These are phyloP conservation scores for Cordylochernes scorpioides DNA, from an alignment of 2,888 invertebrate species.

Conservation along the genomic window DNA sequence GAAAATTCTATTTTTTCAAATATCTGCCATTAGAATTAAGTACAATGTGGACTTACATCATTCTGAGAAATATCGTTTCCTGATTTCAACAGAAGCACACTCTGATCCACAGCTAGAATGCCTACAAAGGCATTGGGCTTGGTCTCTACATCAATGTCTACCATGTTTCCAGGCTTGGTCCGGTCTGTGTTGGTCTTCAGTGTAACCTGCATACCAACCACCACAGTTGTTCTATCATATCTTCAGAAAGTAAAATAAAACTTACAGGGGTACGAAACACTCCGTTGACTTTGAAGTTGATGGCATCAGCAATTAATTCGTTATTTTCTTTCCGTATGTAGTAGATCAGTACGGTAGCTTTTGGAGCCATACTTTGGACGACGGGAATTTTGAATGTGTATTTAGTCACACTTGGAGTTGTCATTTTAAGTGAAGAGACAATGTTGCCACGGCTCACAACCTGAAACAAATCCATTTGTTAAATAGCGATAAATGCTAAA, in stretches of 20 bases:
- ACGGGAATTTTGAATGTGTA: slow-evolving; percentile 19
- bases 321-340: slow-evolving; percentile 20
- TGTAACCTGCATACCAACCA: slow-evolving; percentile 15
- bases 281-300: slow-evolving; percentile 25
- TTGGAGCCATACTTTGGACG: slow-evolving; percentile 21
- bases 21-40: background rate
- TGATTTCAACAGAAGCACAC: slow-evolving; percentile 25
- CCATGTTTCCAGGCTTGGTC: slow-evolving; percentile 20
- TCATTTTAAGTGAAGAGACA: slow-evolving; percentile 17
- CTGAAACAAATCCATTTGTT: too few relatives aligned
- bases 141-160: slow-evolving; percentile 22
- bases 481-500: too few relatives aligned
- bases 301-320: slow-evolving; percentile 26
- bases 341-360: slow-evolving; percentile 21
- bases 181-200: slow-evolving; percentile 15
- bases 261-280: slow-evolving; percentile 19
- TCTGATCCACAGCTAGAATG: slow-evolving; percentile 26
- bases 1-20: background rate
- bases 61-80: slow-evolving; percentile 27
- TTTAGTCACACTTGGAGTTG: slow-evolving; percentile 15
- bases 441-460: slow-evolving; percentile 21
- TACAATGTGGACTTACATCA: slow-evolving; percentile 17
- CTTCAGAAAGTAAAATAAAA: slow-evolving; percentile 1
- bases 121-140: slow-evolving; percentile 24
- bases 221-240: background rate